Percentiles rank a stretch among this genome's conserved stretches.
Evolutionary conservation across 1,140 invertebrate genomes (phyloP).

Genomic region (Achatina immaculata): DNA sequence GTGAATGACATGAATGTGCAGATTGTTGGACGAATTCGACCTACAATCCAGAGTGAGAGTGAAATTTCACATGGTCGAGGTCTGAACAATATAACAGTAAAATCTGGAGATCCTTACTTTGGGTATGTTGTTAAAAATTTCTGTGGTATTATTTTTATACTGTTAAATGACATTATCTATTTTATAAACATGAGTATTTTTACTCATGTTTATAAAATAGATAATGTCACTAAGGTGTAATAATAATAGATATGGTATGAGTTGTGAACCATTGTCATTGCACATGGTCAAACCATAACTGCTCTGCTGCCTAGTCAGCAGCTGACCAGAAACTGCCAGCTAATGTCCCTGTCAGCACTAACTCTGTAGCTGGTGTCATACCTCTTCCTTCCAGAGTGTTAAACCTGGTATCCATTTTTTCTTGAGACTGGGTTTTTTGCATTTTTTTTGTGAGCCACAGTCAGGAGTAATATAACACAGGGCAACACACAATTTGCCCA

Average conservation of each 20-base stretch:
- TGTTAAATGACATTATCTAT: not conserved
- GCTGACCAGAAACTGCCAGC: too few relatives aligned
- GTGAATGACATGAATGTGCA: slow-evolving; percentile 56
- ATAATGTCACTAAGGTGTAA: not conserved
- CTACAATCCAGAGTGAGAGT: slow-evolving; percentile 48
- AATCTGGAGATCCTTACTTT: slow-evolving; percentile 47
- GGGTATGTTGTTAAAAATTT: slow-evolving; percentile 39
- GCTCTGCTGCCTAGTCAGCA: too few relatives aligned
- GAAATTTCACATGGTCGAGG: slow-evolving; percentile 45
- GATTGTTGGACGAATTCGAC: slow-evolving; percentile 53
- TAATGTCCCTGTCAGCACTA: too few relatives aligned
- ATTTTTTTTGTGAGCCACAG: not conserved
- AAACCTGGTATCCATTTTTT: too few relatives aligned
- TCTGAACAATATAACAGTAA: slow-evolving; percentile 41
- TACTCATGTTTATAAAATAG: not conserved
- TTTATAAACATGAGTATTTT: not conserved
- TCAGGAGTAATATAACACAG: not conserved
- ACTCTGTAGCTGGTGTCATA: too few relatives aligned
- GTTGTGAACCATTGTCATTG: too few relatives aligned
- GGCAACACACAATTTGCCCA: too few relatives aligned
- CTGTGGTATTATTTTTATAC: not conserved
- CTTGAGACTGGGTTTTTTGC: not conserved
- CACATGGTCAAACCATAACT: too few relatives aligned
- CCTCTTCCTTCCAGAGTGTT: too few relatives aligned
- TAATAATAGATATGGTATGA: not conserved